Evolutionary conservation across 2,888 invertebrate genomes (phyloP).

Genomic region (Calameuta filiformis): DNA sequence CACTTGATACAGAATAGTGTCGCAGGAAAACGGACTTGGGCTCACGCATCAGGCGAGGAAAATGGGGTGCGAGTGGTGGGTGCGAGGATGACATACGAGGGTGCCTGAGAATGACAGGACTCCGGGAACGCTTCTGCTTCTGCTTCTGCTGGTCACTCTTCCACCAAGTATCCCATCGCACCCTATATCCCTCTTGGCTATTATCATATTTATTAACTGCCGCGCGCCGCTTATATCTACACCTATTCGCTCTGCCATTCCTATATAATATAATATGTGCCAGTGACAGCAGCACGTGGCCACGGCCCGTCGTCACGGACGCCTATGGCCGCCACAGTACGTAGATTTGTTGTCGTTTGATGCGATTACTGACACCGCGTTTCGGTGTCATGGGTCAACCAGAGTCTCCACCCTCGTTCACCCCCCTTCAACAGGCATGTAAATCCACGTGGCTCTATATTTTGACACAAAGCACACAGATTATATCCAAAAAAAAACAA

Average conservation of each 20-base stretch:
- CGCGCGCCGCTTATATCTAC: conserved; percentile 60
- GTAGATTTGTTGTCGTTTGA: conserved; percentile 46
- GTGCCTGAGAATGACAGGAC: conserved; percentile 63
- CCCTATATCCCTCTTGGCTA: conserved; percentile 43
- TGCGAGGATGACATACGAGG: conserved; percentile 53
- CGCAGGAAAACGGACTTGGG: neutral
- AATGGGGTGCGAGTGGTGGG: neutral
- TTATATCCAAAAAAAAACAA: neutral
- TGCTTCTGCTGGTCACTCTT: conserved; percentile 63
- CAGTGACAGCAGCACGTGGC: conserved; percentile 65
- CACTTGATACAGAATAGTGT: neutral
- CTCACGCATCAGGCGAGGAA: neutral
- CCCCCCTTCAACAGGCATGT: neutral
- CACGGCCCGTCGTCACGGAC: conserved; percentile 27
- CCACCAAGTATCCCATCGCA: conserved; percentile 54
- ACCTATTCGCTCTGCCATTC: conserved; percentile 60
- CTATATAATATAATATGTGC: conserved; percentile 64
- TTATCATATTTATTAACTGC: conserved; percentile 67
- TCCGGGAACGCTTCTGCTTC: conserved; percentile 48
- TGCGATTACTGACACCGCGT: conserved; percentile 41
- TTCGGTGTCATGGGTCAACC: neutral
- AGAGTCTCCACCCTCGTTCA: neutral
- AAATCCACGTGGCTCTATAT: neutral
- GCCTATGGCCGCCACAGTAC: conserved; percentile 13
- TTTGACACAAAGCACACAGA: neutral